Conservation (phyloP, 2,797 vertebrate genomes). For the Alectoris magna region DNA sequence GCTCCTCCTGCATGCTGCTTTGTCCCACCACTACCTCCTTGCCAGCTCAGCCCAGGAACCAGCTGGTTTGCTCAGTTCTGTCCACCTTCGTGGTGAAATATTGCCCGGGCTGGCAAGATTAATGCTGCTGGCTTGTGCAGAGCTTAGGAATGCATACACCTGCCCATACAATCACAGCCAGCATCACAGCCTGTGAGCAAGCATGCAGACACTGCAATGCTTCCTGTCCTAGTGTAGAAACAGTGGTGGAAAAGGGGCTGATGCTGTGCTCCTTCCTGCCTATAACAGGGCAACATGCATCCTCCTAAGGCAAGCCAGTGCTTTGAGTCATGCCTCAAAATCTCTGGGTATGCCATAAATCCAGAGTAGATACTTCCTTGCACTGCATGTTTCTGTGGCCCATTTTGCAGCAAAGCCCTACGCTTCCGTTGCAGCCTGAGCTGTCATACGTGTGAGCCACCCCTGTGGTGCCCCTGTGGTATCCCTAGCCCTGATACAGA, state of each 20-base stretch:
- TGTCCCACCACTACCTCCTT: accelerated
- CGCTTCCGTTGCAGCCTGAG: background rate
- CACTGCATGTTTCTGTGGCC: no score
- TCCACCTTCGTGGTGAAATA: background rate
- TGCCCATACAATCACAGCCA: background rate
- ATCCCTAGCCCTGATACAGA: background rate
- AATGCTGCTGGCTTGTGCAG: background rate
- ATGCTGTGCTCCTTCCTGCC: background rate
- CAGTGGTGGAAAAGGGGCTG: background rate
- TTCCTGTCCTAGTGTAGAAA: background rate
- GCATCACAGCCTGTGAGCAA: background rate
- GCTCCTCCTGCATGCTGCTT: accelerated
- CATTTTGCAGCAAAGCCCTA: background rate
- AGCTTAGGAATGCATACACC: background rate
- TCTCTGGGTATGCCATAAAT: background rate
- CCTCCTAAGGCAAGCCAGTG: background rate
- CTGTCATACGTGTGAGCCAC: accelerated
- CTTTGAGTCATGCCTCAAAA: background rate
- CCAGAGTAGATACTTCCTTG: background rate
- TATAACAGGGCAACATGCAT: background rate
- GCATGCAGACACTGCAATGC: background rate
- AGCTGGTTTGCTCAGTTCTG: background rate
- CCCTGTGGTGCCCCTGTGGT: background rate
- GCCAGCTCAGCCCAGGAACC: accelerated
- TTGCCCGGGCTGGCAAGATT: accelerated